Evolutionary conservation across 2,888 invertebrate genomes (phyloP).

Genomic region (Xylota sylvarum): DNA sequence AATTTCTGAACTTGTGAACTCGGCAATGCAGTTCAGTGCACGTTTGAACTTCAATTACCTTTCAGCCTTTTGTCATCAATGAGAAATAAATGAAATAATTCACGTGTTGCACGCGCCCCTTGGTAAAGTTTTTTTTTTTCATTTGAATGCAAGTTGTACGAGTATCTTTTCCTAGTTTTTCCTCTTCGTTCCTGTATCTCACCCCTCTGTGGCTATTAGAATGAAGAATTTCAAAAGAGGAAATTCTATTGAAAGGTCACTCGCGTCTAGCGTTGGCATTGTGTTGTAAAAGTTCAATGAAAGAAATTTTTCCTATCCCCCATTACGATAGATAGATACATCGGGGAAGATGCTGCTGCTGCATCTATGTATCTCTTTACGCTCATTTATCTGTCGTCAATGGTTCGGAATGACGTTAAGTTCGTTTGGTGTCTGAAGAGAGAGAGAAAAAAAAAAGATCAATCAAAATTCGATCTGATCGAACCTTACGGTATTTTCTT

Average conservation of each 20-base stretch:
- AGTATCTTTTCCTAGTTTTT: background rate
- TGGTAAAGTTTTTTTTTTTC: conserved; percentile 4
- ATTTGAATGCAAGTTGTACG: background rate
- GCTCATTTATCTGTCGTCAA: conserved; percentile 53
- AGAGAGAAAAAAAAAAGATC: conserved; percentile 45
- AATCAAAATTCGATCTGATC: conserved; percentile 63
- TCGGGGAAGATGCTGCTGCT: conserved; percentile 12
- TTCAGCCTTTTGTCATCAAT: conserved; percentile 59
- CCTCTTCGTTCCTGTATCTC: background rate
- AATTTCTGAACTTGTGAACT: conserved; percentile 50
- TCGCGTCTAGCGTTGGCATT: conserved; percentile 1
- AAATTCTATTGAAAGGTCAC: conserved; percentile 73
- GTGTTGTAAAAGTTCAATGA: conserved; percentile 50
- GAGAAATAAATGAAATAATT: conserved; percentile 58
- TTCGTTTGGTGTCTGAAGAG: conserved; percentile 21
- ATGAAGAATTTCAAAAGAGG: conserved; percentile 54
- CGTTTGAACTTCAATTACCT: conserved; percentile 65
- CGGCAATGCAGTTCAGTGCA: conserved; percentile 44
- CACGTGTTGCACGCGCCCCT: conserved; percentile 18
- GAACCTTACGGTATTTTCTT: conserved; percentile 59
- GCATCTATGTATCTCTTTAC: conserved; percentile 21
- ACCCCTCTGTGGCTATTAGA: conserved; percentile 17
- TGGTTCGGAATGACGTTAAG: conserved; percentile 50
- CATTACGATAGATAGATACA: background rate
- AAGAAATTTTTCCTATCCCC: conserved; percentile 42